Evolutionary conservation across 2,797 vertebrate species (phyloP), one percentile per base, ranked within the genome.

Genomic region (Falco naumanni): DNA sequence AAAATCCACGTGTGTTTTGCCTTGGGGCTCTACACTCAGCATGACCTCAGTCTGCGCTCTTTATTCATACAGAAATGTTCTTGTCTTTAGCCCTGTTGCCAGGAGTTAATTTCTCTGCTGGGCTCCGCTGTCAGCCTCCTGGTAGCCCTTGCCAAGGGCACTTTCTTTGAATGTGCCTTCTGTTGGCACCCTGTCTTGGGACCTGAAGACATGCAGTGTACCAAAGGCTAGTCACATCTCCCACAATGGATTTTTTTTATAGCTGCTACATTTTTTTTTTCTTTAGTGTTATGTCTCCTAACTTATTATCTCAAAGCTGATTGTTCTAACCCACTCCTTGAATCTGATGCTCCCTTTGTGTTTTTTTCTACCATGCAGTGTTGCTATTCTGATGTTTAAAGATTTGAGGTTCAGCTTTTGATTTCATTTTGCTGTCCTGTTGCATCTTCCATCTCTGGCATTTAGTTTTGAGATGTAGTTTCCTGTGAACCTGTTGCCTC

Each of bases 81-180:
- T 24, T 56, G 61, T 83, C 56, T 95, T 92, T 89, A 86, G 80
- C 60, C 82, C 61, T 6, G 15, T 66, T 93, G 88, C 89, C 94
- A 90, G 79, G 65, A 80, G 63, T 92, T 95, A 37, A 51, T 91
- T 96, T 84, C 70, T 91, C n/a, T 84, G 70, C 84, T 87, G 74
- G 68, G 37, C 48, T 88, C 54, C 82, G 68, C 75, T 79, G 56
- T 69, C 78, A 85, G 82, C 22, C 74, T 91, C 61, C 74, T 69
- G 83, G 78, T 84, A 90, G 45, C 74, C 47, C 47, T 45, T 64
- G 61, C 86, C 89, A 96, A 78, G 69, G 81, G 66, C 66, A 5
- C 43, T 95, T 93, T 69, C 91, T 66, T 43, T 95, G 78, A 81
- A 61, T 51, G 48, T 85, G 56, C 68, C 88, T 85, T 84, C 88